A percentile compares a stretch with the other conserved stretches of the same genome.
These are phyloP conservation scores for Chymomyza caudatula DNA, from an alignment of 2,888 invertebrate genomes.

Conservation along the genomic window DNA sequence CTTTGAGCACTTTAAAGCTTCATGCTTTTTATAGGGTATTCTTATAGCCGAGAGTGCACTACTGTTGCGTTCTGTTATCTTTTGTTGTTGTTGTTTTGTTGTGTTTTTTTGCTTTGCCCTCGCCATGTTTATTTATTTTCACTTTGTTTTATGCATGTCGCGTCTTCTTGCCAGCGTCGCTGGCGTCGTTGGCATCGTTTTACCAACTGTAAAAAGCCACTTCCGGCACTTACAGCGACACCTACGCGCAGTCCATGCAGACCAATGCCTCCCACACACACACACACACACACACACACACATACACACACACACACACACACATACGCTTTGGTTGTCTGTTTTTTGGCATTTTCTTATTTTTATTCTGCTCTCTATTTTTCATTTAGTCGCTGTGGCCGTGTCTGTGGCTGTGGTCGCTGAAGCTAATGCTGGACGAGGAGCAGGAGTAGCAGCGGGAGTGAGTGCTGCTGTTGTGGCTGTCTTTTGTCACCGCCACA, in stretches of 20 bases:
- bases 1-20: no score
- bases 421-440: neutral
- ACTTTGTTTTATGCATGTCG: conserved; percentile 45
- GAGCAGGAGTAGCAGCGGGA: no score
- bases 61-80: neutral
- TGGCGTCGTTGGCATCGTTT: conserved; percentile 19
- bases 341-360: conserved; percentile 9
- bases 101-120: neutral
- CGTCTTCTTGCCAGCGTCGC: conserved; percentile 3
- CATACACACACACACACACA: neutral
- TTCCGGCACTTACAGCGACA: conserved; percentile 42
- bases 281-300: neutral
- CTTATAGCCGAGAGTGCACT: neutral
- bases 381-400: conserved; percentile 3
- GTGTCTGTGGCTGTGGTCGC: neutral
- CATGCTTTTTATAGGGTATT: no score
- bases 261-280: neutral
- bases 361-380: neutral
- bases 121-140: neutral
- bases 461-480: neutral
- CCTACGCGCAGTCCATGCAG: conserved; percentile 21
- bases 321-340: neutral
- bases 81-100: neutral
- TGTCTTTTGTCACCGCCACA: conserved; percentile 20
- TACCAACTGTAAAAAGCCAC: conserved; percentile 30